These are phyloP conservation scores for Triplophysa yarkandensis DNA, from an alignment of 2,797 vertebrate genomes.

Conservation along the genomic window DNA sequence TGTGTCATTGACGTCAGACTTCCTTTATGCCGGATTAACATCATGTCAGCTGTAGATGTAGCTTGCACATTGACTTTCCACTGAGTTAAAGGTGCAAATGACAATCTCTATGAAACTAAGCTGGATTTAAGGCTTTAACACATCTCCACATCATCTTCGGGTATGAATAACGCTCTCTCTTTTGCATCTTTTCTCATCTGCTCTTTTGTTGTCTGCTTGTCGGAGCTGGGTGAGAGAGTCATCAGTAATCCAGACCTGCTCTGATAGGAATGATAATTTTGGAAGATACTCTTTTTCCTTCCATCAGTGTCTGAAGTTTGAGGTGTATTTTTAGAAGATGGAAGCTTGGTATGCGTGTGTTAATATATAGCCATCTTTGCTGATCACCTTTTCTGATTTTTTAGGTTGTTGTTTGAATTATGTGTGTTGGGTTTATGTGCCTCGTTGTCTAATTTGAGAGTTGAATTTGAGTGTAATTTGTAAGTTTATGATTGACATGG, in stretches of 20 bases:
- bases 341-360: conserved; percentile 41
- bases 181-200: conserved; percentile 34
- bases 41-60: conserved; percentile 24
- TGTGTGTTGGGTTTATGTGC: neutral
- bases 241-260: conserved; percentile 42
- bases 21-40: conserved; percentile 24
- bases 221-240: conserved; percentile 16
- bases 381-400: neutral
- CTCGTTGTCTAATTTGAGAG: neutral
- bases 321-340: conserved; percentile 58
- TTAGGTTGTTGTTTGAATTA: conserved; percentile 1
- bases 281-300: conserved; percentile 17
- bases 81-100: conserved; percentile 25
- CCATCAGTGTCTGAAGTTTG: conserved; percentile 5
- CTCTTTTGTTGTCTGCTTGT: conserved; percentile 34
- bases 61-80: conserved; percentile 14
- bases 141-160: conserved; percentile 39
- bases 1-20: conserved; percentile 11
- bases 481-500: neutral
- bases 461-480: neutral
- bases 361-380: neutral
- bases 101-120: conserved; percentile 16
- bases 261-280: conserved; percentile 48
- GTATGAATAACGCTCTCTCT: conserved; percentile 25
- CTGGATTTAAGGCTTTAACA: conserved; percentile 34